Percentiles rank a stretch among this genome's conserved stretches.
Conservation (phyloP, 2,888 invertebrate genomes). For the Torymus tubicola region DNA sequence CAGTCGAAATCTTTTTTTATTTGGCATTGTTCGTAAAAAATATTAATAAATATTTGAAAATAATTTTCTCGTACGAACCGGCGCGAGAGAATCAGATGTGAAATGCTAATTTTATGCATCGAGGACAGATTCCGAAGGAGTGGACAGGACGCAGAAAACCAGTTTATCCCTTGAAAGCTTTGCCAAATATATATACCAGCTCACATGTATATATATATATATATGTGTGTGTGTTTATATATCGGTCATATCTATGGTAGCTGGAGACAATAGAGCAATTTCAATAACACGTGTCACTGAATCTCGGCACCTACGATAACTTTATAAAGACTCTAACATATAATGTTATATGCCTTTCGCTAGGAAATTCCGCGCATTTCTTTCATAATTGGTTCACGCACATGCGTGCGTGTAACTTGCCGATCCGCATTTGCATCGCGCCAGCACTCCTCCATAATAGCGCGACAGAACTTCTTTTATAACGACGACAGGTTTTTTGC, state of each 20-base stretch:
- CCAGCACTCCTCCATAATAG: background rate
- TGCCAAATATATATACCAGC: background rate
- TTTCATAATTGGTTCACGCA: constrained; percentile 2
- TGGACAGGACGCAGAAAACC: constrained; percentile 15
- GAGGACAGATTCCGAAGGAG: constrained; percentile 70
- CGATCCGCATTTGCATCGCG: constrained; percentile 9
- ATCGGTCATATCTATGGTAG: constrained; percentile 25
- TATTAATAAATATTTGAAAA: no score
- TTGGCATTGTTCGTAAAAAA: no score
- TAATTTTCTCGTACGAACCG: no score
- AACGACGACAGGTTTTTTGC: no score
- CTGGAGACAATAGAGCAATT: constrained; percentile 30
- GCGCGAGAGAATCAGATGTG: background rate
- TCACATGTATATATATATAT: background rate
- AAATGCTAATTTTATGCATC: constrained; percentile 70
- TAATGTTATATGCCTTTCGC: background rate
- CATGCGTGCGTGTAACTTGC: background rate
- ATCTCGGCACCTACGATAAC: no score
- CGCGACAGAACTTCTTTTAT: no score
- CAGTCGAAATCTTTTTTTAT: no score
- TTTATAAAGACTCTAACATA: background rate
- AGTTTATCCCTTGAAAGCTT: constrained; percentile 40
- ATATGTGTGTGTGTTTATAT: background rate
- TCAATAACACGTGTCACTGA: background rate
- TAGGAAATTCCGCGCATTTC: constrained; percentile 21